phyloP scores from a whole-genome alignment of 2,888 invertebrate genomes.

The Myopa testacea region DNA sequence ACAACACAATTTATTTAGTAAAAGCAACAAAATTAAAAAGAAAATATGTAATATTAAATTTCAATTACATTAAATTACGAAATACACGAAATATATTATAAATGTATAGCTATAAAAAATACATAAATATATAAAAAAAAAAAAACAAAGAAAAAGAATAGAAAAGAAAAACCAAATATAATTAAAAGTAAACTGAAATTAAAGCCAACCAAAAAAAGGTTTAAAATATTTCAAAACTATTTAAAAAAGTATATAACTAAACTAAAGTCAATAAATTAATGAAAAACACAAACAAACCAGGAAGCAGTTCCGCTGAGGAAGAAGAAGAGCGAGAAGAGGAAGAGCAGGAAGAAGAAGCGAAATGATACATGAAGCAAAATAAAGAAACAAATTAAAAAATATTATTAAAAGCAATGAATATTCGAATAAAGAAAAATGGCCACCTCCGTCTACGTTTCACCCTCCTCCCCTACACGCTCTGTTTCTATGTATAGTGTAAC shows the following conservation, averaged over 20 bases:
- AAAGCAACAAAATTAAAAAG: neutral
- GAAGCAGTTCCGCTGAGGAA: no score
- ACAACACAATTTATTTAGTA: slow-evolving; percentile 18
- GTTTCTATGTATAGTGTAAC: slow-evolving; percentile 23
- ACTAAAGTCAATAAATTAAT: no score
- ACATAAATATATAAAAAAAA: slow-evolving; percentile 6
- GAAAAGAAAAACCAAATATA: neutral
- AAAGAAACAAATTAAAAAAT: slow-evolving; percentile 27
- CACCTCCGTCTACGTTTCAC: neutral
- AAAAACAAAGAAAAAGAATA: neutral
- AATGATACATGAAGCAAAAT: slow-evolving; percentile 7
- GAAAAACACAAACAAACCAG: no score
- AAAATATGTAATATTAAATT: neutral
- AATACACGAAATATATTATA: no score
- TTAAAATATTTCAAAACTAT: neutral
- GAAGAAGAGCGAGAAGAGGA: neutral
- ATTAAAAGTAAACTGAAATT: neutral
- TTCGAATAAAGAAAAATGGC: no score
- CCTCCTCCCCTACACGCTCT: neutral
- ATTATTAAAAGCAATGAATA: slow-evolving; percentile 14
- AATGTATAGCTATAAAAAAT: neutral
- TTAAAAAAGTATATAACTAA: neutral
- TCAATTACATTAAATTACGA: neutral
- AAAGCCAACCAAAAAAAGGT: neutral
- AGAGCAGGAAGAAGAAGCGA: neutral